Evolutionary conservation across 30 jellyfish, hydroid and myxozoan species (phyloP), one percentile per base, ranked within the genome.

Genomic region (Hydra vulgaris): DNA sequence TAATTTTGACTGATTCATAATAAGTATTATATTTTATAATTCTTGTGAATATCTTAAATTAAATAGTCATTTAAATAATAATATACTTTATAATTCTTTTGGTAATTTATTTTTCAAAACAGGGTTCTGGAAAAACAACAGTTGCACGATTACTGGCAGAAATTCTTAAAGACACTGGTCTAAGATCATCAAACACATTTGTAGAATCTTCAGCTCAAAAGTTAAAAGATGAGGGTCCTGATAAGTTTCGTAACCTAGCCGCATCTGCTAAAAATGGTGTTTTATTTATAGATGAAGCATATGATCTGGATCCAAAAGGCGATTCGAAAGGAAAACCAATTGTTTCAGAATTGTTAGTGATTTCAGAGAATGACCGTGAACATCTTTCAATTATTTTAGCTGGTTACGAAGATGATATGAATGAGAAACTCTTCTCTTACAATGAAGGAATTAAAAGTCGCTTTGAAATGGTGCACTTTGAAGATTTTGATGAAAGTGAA

Each of bases 91-190:
- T n/a, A n/a, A n/a, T n/a, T n/a, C n/a, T n/a, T n/a, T n/a, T n/a
- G n/a, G n/a, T n/a, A n/a, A n/a, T n/a, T n/a, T n/a, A n/a, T n/a
- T n/a, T n/a, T n/a, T n/a, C n/a, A n/a, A n/a, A n/a, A n/a, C n/a
- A 74, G 82, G 82, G 82, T 74, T 74, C 82, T 16, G 82, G 82
- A 27, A 74, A 74, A 74, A 74, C 82, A 74, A 74, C 82, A 74
- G 82, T 74, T 27, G 82, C 82, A 74, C 15, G 82, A 74, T 25
- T 74, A 68, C 55, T 74, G 74, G 82, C 82, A 16, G 82, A 19
- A 17, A 74, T 74, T 40, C 55, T 74, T 17, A 74, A 74, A 74
- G 82, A 74, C 71, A 25, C 82, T 74, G 82, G 82, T 25, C 71
- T 68, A 18, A 61, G 82, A 24, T 68, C 82, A 17, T 0, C 54